phyloP scores from a whole-genome alignment of 2,888 invertebrate genomes.

The Plebejus melissa region DNA sequence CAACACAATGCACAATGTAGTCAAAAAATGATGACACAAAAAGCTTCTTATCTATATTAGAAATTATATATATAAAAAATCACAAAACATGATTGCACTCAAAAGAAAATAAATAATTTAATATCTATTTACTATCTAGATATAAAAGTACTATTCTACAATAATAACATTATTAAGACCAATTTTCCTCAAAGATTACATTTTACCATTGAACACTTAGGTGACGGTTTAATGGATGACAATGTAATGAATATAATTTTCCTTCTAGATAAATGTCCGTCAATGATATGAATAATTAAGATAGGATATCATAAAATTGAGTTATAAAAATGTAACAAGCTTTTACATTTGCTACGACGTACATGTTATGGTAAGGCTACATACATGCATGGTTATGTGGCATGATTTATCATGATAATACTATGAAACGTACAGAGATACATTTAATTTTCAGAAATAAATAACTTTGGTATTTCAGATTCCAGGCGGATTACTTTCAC shows the following conservation, averaged over 20 bases:
- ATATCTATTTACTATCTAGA: conserved; percentile 17
- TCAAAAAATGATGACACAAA: not conserved
- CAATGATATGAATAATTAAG: not conserved
- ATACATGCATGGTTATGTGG: conserved; percentile 41
- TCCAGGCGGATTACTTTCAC: conserved; percentile 85
- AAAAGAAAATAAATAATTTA: not conserved
- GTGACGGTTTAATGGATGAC: conserved; percentile 22
- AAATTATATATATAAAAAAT: not conserved
- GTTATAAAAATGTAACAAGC: not conserved
- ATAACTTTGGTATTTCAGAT: conserved; percentile 85
- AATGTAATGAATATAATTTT: conserved; percentile 11
- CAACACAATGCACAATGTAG: not conserved
- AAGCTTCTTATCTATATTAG: not conserved
- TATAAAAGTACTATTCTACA: conserved; percentile 9
- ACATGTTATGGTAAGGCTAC: not conserved
- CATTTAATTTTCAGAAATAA: conserved; percentile 65
- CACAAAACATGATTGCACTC: not conserved
- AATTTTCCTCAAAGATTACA: not conserved
- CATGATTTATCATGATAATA: conserved; percentile 39
- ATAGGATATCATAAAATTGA: not conserved
- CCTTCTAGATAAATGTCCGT: not conserved
- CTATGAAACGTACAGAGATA: conserved; percentile 26
- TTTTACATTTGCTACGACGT: not conserved
- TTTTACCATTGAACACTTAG: conserved; percentile 28
- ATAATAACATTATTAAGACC: not conserved